Conservation (phyloP, 2,113 vertebrate genomes). For the Paradisaea rubra region DNA sequence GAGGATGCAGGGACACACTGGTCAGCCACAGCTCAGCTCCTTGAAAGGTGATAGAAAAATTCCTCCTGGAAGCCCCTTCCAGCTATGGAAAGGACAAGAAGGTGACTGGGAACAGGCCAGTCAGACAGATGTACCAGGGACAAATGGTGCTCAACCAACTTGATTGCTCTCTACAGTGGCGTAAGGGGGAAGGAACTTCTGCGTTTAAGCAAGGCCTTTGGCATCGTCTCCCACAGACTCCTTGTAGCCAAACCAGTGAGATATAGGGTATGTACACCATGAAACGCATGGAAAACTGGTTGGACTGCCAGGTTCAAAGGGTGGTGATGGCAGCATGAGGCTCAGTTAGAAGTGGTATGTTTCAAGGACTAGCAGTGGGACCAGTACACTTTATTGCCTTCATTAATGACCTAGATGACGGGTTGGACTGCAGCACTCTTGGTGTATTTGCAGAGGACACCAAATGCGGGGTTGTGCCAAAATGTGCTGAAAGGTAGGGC, state of each 20-base stretch:
- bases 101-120: not conserved
- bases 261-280: not conserved
- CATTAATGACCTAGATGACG: not conserved
- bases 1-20: not conserved
- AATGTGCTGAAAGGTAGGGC: not conserved
- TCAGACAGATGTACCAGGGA: rapidly evolving
- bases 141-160: not conserved
- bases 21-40: not conserved
- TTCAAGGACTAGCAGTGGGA: not conserved
- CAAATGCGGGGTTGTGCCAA: not conserved
- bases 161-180: not conserved
- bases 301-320: not conserved
- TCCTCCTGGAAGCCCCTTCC: not conserved
- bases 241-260: not conserved
- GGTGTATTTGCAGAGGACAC: not conserved
- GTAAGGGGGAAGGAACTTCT: not conserved
- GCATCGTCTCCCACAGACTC: not conserved
- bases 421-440: not conserved
- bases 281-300: not conserved
- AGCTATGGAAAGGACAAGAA: not conserved
- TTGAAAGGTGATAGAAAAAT: not conserved
- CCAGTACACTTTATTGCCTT: not conserved
- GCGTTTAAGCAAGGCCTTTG: not conserved
- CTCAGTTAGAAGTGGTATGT: not conserved
- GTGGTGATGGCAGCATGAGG: not conserved